Evolutionary conservation across 2,888 invertebrate species (phyloP), one percentile per base, ranked within the genome.

Genomic region (Drosophila antonietae): DNA sequence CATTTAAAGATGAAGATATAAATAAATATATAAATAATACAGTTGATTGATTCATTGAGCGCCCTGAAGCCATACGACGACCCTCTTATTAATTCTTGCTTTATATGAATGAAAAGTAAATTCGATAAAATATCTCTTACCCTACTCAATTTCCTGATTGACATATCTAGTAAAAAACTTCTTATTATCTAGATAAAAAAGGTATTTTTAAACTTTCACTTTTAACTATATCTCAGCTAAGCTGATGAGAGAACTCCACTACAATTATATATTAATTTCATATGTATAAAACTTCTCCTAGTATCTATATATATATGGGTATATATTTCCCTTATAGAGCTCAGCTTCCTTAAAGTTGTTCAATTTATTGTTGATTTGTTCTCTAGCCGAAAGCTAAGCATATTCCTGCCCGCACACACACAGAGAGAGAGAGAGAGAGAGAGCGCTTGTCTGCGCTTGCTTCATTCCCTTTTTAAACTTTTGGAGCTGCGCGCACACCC

Each of bases 401-500:
- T 51, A 18, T 33, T n/a, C 33, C 28, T 14, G 33, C 12, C 15
- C 52, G n/a, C n/a, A n/a, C n/a, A 20, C 56, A 8, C 28, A 18
- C 23, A 28, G n/a, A 55, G 15, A 23, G 14, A 20, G 12, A 47
- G 8, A 35, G 15, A 37, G 18, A 58, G 20, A 35, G 10, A 35
- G 14, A 20, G 31, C 28, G 14, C 43, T 18, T 20, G 20, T 14
- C 44, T 44, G 35, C 37, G 14, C 20, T 35, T 39, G 18, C 46
- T 12, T 3, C 37, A 7, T 18, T 7, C 46, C 47, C 4, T 14
- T 37, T 33, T 62, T 20, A 65, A 74, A 70, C 37, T 75, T 70
- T 56, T 41, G 47, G 46, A 41, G 9, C 46, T 39, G 46, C 43
- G 20, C 39, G 7, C 15, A 7, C 39, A 2, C 52, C n/a, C 57